Conservation (phyloP, 2,888 invertebrate species). For the Drosophila cracens region DNA sequence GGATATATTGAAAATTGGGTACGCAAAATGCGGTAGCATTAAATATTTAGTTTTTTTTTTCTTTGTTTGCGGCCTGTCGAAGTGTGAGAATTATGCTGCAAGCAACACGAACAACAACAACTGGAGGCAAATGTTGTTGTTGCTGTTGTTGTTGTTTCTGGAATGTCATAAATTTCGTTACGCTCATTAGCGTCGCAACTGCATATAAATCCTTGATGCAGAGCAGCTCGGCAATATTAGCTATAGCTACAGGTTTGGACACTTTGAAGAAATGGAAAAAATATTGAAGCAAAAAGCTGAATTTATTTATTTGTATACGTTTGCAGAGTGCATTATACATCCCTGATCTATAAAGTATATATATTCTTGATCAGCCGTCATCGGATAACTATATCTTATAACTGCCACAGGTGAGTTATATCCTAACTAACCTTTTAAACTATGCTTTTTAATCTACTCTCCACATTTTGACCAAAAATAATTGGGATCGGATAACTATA, state of each 20-base stretch:
- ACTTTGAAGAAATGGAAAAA: not conserved
- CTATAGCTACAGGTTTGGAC: slow-evolving; percentile 10
- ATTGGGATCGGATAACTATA: no score
- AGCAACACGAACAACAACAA: slow-evolving; percentile 30
- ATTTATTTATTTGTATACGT: not conserved
- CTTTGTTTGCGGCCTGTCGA: slow-evolving; percentile 71
- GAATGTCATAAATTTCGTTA: slow-evolving; percentile 83
- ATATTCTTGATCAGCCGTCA: not conserved
- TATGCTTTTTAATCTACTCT: no score
- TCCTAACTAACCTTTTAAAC: no score
- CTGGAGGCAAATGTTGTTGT: slow-evolving; percentile 33
- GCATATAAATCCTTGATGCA: slow-evolving; percentile 36
- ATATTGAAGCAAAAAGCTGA: not conserved
- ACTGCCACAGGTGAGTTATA: not conserved
- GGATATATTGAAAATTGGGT: slow-evolving; percentile 22
- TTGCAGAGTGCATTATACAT: not conserved
- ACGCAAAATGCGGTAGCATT: slow-evolving; percentile 44
- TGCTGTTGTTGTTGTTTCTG: slow-evolving; percentile 28
- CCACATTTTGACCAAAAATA: no score
- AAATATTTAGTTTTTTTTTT: slow-evolving; percentile 10
- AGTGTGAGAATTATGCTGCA: slow-evolving; percentile 83
- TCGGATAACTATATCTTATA: not conserved
- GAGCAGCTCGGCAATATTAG: slow-evolving; percentile 1
- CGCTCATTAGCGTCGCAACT: slow-evolving; percentile 75
- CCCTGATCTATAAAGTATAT: not conserved